These are phyloP conservation scores for Lates japonicus DNA, from an alignment of 2,797 vertebrate genomes.

Conservation along the genomic window DNA sequence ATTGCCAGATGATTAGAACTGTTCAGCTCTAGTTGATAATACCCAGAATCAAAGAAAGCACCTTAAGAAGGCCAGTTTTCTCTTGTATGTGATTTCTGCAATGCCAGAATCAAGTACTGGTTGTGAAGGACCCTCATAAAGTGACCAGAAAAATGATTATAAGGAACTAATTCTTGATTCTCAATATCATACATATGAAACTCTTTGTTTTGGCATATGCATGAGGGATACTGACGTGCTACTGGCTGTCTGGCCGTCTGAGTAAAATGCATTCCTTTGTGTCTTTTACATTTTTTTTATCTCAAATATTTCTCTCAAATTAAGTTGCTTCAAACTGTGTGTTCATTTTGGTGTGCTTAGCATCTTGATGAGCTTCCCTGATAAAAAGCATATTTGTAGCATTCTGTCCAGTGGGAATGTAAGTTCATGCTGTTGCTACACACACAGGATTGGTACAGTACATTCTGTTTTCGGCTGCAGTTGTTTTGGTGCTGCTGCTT, in stretches of 20 bases:
- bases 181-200: neutral
- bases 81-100: neutral
- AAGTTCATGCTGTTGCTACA: neutral
- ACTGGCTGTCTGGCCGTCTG: neutral
- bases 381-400: neutral
- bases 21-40: neutral
- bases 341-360: constrained; percentile 19
- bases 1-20: neutral
- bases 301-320: constrained; percentile 19
- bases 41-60: neutral
- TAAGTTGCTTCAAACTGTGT: constrained; percentile 13
- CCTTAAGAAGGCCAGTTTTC: neutral
- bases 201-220: neutral
- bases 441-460: neutral
- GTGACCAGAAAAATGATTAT: neutral
- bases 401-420: neutral
- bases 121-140: neutral
- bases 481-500: constrained; percentile 10
- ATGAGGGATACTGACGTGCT: neutral
- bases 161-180: constrained; percentile 18
- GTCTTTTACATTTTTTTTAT: constrained; percentile 27
- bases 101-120: constrained; percentile 2
- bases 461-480: neutral
- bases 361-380: constrained; percentile 10
- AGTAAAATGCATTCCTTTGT: constrained; percentile 14